Base-by-base conservation (phyloP, 2,113 vertebrate species). In the Passer domesticus region DNA sequence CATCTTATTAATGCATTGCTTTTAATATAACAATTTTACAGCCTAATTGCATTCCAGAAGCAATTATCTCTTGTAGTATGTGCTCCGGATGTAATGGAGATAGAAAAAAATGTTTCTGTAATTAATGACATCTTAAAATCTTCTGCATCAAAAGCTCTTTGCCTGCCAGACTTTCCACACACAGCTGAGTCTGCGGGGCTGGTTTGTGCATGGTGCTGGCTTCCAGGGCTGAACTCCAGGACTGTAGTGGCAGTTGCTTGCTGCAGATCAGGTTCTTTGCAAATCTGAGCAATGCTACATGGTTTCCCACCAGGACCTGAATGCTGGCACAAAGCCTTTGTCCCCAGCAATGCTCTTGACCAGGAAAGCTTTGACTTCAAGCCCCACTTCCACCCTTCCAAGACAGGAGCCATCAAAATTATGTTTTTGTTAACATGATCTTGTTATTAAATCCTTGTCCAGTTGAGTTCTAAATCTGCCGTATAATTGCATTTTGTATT, bases 21-120 rank as follows among this genome's bases (percentile, higher is more conserved):
- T 80, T 92, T 83, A 73, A 50, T 43, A 46, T 63, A 94, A 44
- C 5, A 46, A 58, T 76, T 92, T 66, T 68, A 64, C 24, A 52
- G 52, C 15, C 43, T 93, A 91, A 87, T 82, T 77, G 28, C 52
- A 43, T 60, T 91, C 74, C 66, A 94, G 83, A 94, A 78, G 44
- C 23, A 72, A 88, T 74, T 89, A 43, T 47, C 25, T 68, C 46
- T 64, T 88, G 27, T 69, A 90, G 62, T 74, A 56, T 17, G 23
- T 84, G 13, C 35, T 75, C 50, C 87, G 68, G 23, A 72, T 72
- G 35, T 47, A 87, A 92, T 13, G 18, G 56, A 85, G 63, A 47
- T 6, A 53, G 85, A 80, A 84, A 85, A 43, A 93, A 62, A 72
- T 24, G 4, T 35, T 17, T 72, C 66, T 68, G 46, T 76, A 88